Conservation (phyloP, 2,113 vertebrate genomes). For the Lophura nycthemera region DNA sequence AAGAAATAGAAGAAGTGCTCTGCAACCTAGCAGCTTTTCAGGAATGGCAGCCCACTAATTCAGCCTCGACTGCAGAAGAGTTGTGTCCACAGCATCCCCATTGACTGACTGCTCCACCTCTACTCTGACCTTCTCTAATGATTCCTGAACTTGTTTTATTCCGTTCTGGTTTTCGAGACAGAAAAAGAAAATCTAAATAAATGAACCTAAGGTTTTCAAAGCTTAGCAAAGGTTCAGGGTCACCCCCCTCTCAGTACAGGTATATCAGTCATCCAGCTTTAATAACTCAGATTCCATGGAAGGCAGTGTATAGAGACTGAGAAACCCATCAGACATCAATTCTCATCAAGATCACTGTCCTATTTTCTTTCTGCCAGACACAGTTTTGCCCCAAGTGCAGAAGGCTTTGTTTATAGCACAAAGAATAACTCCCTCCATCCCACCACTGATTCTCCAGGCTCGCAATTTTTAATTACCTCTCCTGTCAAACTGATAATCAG, state of each 20-base stretch:
- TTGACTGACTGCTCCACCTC: background rate
- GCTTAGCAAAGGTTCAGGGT: constrained; percentile 9
- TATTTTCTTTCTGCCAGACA: background rate
- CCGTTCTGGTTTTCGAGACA: background rate
- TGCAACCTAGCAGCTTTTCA: background rate
- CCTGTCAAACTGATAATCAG: background rate
- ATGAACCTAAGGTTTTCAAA: constrained; percentile 10
- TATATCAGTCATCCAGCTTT: background rate
- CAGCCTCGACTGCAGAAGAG: background rate
- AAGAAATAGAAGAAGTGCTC: background rate
- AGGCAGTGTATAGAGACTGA: background rate
- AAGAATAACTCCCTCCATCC: background rate
- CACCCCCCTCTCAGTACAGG: background rate
- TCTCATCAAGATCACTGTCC: constrained; percentile 8
- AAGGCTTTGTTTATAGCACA: background rate
- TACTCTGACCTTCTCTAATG: background rate
- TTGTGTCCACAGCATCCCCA: background rate
- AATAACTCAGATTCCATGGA: background rate
- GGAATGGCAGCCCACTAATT: fast-evolving
- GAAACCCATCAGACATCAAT: constrained; percentile 29
- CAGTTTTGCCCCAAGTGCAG: background rate
- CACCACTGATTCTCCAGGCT: background rate
- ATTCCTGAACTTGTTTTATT: background rate
- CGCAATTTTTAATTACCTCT: background rate
- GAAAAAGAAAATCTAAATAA: constrained; percentile 40